Conservation (phyloP, 2,113 vertebrate species). For the Lates calcarifer region DNA sequence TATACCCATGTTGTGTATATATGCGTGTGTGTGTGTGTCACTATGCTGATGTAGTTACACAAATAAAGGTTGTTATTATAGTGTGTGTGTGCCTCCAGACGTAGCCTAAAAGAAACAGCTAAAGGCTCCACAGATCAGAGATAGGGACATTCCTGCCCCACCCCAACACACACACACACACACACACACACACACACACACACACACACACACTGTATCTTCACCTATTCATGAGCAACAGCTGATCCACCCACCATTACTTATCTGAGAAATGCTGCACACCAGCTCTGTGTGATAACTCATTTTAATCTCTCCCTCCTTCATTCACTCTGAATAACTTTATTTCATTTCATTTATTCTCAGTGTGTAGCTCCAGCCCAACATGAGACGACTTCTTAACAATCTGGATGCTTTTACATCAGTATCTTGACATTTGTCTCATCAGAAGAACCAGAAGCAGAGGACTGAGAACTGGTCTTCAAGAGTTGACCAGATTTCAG, state of each 20-base stretch:
- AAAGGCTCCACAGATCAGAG: slow-evolving; percentile 69
- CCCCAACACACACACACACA: slow-evolving; percentile 47
- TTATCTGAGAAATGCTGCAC: not conserved
- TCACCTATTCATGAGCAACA: not conserved
- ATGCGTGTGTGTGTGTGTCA: slow-evolving; percentile 12
- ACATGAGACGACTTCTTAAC: too few relatives aligned
- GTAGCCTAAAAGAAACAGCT: slow-evolving; percentile 61
- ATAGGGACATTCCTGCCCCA: slow-evolving; percentile 68
- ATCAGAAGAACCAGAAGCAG: too few relatives aligned
- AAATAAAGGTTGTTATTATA: slow-evolving; percentile 24
- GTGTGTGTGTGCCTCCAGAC: slow-evolving; percentile 40
- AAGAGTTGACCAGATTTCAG: too few relatives aligned
- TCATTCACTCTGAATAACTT: not conserved
- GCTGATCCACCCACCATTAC: not conserved
- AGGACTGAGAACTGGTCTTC: too few relatives aligned
- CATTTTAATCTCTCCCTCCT: not conserved
- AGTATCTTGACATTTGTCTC: too few relatives aligned
- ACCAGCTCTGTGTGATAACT: not conserved
- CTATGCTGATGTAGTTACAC: slow-evolving; percentile 1
- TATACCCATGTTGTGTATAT: slow-evolving; percentile 23
- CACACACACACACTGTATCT: slow-evolving; percentile 13
- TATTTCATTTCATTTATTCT: not conserved
- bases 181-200: slow-evolving; percentile 47
- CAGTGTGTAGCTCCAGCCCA: too few relatives aligned
- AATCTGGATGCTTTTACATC: too few relatives aligned